Evolutionary conservation across 2,113 vertebrate species (phyloP), one percentile per base, ranked within the genome.

Genomic region (Trematocara variabile): DNA sequence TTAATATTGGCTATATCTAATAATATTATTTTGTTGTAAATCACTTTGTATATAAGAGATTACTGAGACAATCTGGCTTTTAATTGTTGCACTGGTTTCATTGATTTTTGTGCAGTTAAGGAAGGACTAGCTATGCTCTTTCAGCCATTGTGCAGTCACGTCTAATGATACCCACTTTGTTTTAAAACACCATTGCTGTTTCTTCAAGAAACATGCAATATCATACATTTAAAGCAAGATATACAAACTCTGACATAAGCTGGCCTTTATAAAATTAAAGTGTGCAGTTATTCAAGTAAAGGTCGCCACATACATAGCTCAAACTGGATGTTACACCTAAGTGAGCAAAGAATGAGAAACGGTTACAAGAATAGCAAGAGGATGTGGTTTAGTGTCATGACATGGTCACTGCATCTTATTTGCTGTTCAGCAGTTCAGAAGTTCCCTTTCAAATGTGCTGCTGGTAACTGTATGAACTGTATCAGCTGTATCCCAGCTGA

Each of bases 321-420:
- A 55, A 39, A 11, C 30, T 16, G n/a, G 16, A 6, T 12, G 52
- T 10, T 58, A 11, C 20, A 52, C 46, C 3, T 10, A 41, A 5
- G n/a, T 14, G 48, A 79, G 77, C 5, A 56, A 41, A 11, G 16
- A 28, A 30, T 8, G 22, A 46, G 34, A 46, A 46, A 22, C 5
- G 2, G 18, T 50, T 52, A 25, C 4, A 2, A 3, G 18, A 41
- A n/a, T 12, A 44, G 13, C 30, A 28, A 75, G 39, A 63, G 80
- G 90, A 89, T 82, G 88, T 89, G 87, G 83, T 86, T 33, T 25
- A 70, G 77, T 88, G 54, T 80, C 80, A 60, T 39, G 46, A 28
- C n/a, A 39, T 10, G 84, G 80, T 82, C 84, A 88, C 10, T 0
- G 4, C 41, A 44, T 16, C 4, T 2, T 22, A 18, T 5, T 4